phyloP scores from a whole-genome alignment of 2,797 vertebrate species.

The Benthosema pterotum region DNA sequence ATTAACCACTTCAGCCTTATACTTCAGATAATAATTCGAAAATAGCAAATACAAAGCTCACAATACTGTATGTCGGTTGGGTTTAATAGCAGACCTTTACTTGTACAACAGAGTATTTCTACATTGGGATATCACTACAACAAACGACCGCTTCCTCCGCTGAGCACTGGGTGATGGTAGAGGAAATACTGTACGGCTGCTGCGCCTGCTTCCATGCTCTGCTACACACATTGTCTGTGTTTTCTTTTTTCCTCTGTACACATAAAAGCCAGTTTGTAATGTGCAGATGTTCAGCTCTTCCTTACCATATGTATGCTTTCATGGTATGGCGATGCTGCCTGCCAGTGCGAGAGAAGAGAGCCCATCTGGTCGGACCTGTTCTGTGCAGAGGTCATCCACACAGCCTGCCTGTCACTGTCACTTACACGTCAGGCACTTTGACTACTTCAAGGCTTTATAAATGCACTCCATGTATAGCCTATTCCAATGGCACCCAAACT shows the following conservation, averaged over 20 bases:
- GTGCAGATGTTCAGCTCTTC: conserved; percentile 58
- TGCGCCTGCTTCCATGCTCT: conserved; percentile 39
- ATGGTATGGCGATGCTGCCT: conserved; percentile 22
- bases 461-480: too few species aligned
- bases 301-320: conserved; percentile 63
- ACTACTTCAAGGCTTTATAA: too few species aligned
- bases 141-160: too few species aligned
- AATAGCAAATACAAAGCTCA: too few species aligned
- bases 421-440: too few species aligned
- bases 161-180: conserved; percentile 31
- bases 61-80: too few species aligned
- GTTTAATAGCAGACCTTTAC: too few species aligned
- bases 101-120: background rate
- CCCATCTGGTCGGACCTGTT: conserved; percentile 44
- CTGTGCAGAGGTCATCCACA: conserved; percentile 21
- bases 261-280: conserved; percentile 48
- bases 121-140: background rate
- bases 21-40: too few species aligned
- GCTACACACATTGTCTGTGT: conserved; percentile 41
- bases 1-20: too few species aligned
- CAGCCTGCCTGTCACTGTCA: conserved; percentile 12
- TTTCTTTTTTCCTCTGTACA: conserved; percentile 51
- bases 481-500: too few species aligned
- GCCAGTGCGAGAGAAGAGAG: conserved; percentile 30
- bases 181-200: conserved; percentile 28